These are phyloP conservation scores for Nothura maculosa DNA, from an alignment of 2,797 vertebrate genomes.

Conservation along the genomic window DNA sequence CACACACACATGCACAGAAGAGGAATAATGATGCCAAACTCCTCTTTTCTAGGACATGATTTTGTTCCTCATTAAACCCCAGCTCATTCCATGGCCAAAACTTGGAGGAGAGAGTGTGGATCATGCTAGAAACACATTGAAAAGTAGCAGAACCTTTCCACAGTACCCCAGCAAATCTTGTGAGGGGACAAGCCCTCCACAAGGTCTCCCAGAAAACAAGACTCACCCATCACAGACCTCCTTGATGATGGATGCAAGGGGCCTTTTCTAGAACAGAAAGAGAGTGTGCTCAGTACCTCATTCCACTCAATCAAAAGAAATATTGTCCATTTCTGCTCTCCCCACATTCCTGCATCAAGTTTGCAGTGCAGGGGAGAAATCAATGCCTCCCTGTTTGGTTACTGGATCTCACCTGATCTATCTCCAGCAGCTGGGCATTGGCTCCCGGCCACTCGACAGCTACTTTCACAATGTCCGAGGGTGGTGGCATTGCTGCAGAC, in stretches of 20 bases:
- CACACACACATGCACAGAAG: background rate
- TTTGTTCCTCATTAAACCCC: background rate
- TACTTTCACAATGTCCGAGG: slow-evolving; percentile 97
- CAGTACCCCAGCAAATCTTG: background rate
- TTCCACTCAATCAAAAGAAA: slow-evolving; percentile 1
- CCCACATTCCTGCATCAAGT: background rate
- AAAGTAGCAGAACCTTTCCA: background rate
- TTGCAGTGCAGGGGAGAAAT: background rate
- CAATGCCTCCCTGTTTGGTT: background rate
- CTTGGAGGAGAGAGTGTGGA: background rate
- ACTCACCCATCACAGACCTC: slow-evolving; percentile 98
- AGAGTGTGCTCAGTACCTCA: slow-evolving; percentile 15
- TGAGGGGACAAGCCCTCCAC: background rate
- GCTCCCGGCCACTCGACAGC: slow-evolving; percentile 98
- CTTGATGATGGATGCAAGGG: slow-evolving; percentile 94
- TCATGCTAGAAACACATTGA: background rate
- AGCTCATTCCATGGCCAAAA: background rate
- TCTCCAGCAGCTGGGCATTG: slow-evolving; percentile 97
- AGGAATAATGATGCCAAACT: background rate
- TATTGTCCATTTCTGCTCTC: background rate
- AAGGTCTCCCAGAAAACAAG: background rate
- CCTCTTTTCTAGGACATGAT: background rate
- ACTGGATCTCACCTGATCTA: slow-evolving; percentile 90
- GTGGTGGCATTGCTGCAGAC: slow-evolving; percentile 86
- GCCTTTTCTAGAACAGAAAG: slow-evolving; percentile 89